Percentiles rank a stretch among this genome's conserved stretches.
Evolutionary conservation across 2,888 invertebrate genomes (phyloP).

Genomic region (Cerceris ruficornis): DNA sequence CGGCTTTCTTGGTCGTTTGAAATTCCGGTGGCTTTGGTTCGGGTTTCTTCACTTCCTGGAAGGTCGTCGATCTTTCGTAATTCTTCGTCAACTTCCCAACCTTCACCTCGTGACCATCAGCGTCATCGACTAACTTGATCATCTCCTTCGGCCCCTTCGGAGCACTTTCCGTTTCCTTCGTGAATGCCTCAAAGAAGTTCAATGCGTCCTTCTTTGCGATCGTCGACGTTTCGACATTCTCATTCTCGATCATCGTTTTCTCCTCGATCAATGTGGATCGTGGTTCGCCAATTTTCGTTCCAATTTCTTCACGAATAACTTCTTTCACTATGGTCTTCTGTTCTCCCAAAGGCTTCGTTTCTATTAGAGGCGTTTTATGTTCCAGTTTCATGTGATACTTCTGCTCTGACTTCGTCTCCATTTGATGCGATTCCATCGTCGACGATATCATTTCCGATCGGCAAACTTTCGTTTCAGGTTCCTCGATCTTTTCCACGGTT

Average conservation of each 20-base stretch:
- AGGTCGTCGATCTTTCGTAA: slow-evolving; percentile 77
- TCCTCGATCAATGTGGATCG: slow-evolving; percentile 62
- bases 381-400: slow-evolving; percentile 80
- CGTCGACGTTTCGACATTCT: slow-evolving; percentile 83
- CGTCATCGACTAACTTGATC: slow-evolving; percentile 75
- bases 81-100: slow-evolving; percentile 79
- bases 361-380: slow-evolving; percentile 77
- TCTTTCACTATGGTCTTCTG: slow-evolving; percentile 54
- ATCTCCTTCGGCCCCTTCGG: slow-evolving; percentile 80
- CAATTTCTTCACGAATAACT: slow-evolving; percentile 59
- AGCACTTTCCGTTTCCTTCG: slow-evolving; percentile 81
- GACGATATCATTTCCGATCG: slow-evolving; percentile 79
- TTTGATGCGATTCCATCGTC: slow-evolving; percentile 77
- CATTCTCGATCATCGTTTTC: slow-evolving; percentile 71
- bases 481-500: slow-evolving; percentile 70
- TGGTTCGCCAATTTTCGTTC: slow-evolving; percentile 41
- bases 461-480: slow-evolving; percentile 68
- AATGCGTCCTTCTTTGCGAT: slow-evolving; percentile 86
- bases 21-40: slow-evolving; percentile 64
- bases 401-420: slow-evolving; percentile 79
- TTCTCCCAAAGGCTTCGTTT: slow-evolving; percentile 48
- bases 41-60: slow-evolving; percentile 74
- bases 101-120: slow-evolving; percentile 76
- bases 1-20: slow-evolving; percentile 72
- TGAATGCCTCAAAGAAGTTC: slow-evolving; percentile 87